Evolutionary conservation across 1,140 invertebrate species (phyloP).

Genomic region (Tetramorium simillimum): DNA sequence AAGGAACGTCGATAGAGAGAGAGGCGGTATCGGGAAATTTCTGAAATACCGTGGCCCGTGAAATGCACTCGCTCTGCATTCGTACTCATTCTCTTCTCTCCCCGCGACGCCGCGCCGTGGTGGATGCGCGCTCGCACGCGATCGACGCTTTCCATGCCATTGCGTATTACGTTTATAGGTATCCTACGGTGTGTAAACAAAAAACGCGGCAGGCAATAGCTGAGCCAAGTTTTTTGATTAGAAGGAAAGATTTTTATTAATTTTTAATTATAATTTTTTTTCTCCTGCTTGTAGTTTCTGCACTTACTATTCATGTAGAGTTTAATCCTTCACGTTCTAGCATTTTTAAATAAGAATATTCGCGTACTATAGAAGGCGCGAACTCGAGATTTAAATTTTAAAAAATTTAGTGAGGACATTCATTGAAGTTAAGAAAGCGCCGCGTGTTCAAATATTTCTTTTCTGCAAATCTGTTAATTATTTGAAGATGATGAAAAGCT

Average conservation of each 20-base stretch:
- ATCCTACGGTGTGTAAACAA: neutral
- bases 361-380: neutral
- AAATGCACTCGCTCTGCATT: conserved; percentile 74
- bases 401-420: neutral
- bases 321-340: neutral
- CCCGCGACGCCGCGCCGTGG: neutral
- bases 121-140: neutral
- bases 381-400: neutral
- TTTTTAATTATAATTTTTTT: neutral
- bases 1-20: conserved; percentile 62
- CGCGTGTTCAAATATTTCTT: conserved; percentile 3
- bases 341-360: neutral
- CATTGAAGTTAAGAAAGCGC: neutral
- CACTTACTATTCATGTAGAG: neutral
- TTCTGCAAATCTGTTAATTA: neutral
- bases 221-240: neutral
- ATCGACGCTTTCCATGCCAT: neutral
- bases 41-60: conserved; percentile 72
- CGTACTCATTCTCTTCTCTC: conserved; percentile 45
- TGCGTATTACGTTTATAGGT: neutral
- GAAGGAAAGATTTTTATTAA: conserved; percentile 1
- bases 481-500: conserved; percentile 1
- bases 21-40: conserved; percentile 71
- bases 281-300: neutral
- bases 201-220: neutral